Evolutionary conservation across 2,113 vertebrate species (phyloP).

Genomic region (Peromyscus leucopus): DNA sequence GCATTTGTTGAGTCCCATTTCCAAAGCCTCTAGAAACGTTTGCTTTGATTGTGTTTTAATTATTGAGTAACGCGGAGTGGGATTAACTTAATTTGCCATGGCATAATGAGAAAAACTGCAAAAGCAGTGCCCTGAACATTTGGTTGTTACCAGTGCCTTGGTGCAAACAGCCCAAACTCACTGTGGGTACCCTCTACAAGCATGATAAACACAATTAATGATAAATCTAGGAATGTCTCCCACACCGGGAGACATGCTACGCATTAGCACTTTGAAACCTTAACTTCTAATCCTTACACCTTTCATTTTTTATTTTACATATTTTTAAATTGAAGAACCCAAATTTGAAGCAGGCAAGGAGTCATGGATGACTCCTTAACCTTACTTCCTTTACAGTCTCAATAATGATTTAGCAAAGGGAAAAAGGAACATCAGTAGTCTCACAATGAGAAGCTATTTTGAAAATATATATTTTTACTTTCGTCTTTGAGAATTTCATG

Average conservation of each 20-base stretch:
- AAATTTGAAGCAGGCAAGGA: neutral
- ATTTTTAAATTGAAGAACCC: neutral
- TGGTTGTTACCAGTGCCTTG: neutral
- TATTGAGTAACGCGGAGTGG: constrained; percentile 6
- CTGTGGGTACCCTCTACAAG: neutral
- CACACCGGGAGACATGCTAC: neutral
- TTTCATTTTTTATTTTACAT: neutral
- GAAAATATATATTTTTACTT: neutral
- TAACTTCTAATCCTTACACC: neutral
- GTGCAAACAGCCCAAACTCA: neutral
- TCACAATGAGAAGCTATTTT: neutral
- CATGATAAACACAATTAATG: constrained; percentile 1
- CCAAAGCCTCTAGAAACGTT: neutral
- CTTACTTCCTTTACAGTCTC: neutral
- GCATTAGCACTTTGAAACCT: constrained; percentile 29
- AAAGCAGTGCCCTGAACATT: neutral
- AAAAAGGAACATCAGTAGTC: neutral
- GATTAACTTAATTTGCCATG: constrained; percentile 3
- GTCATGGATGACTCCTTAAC: neutral
- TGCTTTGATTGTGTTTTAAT: constrained; percentile 18
- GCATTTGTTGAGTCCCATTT: neutral
- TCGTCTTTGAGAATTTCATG: neutral
- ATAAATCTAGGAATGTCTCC: neutral
- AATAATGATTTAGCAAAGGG: neutral
- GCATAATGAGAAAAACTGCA: neutral